A percentile compares a stretch with the other conserved stretches of the same genome.
phyloP scores from a whole-genome alignment of 2,113 vertebrate genomes.

The Caranx melampygus region DNA sequence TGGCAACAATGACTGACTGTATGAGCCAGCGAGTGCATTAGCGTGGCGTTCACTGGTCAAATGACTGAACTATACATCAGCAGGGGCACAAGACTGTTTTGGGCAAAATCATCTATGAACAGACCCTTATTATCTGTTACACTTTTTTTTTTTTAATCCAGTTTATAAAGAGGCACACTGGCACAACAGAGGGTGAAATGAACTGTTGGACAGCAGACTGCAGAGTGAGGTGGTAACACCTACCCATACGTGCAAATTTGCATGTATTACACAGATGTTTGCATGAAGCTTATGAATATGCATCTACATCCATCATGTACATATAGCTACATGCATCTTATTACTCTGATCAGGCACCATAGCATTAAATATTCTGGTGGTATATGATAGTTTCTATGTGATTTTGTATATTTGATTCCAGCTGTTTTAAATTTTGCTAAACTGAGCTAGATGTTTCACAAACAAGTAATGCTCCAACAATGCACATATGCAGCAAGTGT shows the following conservation, averaged over 20 bases:
- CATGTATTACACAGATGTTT: slow-evolving; percentile 63
- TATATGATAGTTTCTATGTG: background rate
- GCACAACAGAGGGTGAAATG: background rate
- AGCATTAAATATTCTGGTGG: background rate
- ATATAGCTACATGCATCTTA: slow-evolving; percentile 28
- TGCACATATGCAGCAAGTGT: background rate
- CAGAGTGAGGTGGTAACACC: slow-evolving; percentile 12
- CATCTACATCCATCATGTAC: slow-evolving; percentile 21
- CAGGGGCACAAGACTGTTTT: background rate
- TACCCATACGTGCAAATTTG: slow-evolving; percentile 35
- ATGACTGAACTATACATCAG: background rate
- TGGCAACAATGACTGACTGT: slow-evolving; percentile 16
- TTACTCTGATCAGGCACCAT: background rate
- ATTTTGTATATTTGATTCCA: background rate
- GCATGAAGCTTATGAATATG: slow-evolving; percentile 46
- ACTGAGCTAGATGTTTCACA: background rate
- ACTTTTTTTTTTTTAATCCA: background rate
- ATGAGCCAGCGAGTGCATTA: slow-evolving; percentile 21
- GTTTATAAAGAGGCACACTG: background rate
- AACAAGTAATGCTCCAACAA: background rate
- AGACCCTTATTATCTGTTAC: slow-evolving; percentile 23
- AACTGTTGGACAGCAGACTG: slow-evolving; percentile 13
- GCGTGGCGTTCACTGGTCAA: background rate
- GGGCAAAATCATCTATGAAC: background rate
- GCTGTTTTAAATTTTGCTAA: background rate